Conservation (phyloP, 2,888 invertebrate genomes). For the Caenorhabditis plicata region DNA sequence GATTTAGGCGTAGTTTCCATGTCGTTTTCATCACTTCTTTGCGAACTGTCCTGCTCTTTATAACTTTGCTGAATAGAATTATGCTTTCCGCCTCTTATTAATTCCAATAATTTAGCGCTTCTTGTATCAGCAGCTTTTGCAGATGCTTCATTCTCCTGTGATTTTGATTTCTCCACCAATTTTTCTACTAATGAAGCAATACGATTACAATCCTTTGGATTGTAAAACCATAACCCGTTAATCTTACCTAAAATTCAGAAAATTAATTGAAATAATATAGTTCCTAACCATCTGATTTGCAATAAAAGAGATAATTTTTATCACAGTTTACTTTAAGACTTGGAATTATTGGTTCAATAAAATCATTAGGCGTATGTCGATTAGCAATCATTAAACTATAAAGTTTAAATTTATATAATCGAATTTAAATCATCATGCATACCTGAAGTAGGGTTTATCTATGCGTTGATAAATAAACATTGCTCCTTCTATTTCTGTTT, state of each 20-base stretch:
- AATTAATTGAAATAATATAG: too few relatives aligned
- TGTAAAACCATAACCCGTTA: constrained; percentile 52
- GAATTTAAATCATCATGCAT: not conserved
- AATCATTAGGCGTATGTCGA: constrained; percentile 51
- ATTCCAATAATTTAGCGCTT: constrained; percentile 19
- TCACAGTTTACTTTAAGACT: constrained; percentile 41
- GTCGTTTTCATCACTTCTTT: not conserved
- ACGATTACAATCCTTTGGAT: constrained; percentile 31
- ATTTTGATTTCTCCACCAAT: constrained; percentile 16
- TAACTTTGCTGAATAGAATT: not conserved
- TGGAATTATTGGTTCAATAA: constrained; percentile 48
- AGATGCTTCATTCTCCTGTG: constrained; percentile 2
- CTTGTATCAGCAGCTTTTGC: not conserved
- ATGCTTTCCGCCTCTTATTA: constrained; percentile 24
- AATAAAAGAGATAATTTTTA: constrained; percentile 50
- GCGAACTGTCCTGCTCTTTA: too few relatives aligned
- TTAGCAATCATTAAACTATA: constrained; percentile 58
- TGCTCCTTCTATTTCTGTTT: constrained; percentile 54
- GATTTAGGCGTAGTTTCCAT: too few relatives aligned
- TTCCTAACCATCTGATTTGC: constrained; percentile 44
- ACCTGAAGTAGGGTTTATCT: constrained; percentile 48
- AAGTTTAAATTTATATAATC: not conserved
- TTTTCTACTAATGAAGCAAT: constrained; percentile 28
- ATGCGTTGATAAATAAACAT: constrained; percentile 57
- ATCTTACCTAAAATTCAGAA: too few relatives aligned